Base-by-base conservation (phyloP, 2,888 invertebrate genomes). In the Invenusta paracnida region DNA sequence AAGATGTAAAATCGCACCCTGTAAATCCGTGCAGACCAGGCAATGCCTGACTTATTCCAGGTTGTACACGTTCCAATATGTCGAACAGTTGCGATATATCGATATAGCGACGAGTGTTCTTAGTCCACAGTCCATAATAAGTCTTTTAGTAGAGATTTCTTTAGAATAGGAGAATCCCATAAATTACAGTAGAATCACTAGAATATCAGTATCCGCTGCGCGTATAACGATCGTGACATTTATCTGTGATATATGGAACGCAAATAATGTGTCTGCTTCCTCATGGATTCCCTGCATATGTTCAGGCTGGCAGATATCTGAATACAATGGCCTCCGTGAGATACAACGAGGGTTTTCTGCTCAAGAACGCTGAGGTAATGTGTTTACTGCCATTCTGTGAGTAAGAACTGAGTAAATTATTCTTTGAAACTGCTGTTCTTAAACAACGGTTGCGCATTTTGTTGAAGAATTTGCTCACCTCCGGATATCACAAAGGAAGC, bases 161-260 rank as follows among this genome's bases (percentile, higher is more conserved):
- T 17, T 48, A 48, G 48, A 48, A 48, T 48, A 5, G 17, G 48
- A 48, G 48, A 48, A 48, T 48, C 48, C 48, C 48, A 48, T 48
- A 48, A 11, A 48, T 48, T 5, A 48, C 5, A 48, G 48, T 48
- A 48, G 17, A 48, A 48, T 48, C 5, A 48, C 48, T 17, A 48
- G 17, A 1, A 86, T 81, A 86, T 86, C 86, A 30, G 86, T 86
- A 31, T 86, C 86, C 29, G 85, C 84, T n/a, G 86, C 73, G 17
- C 85, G 81, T 13, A 85, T 30, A 17, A 85, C 23, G 25, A 85
- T 30, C 82, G 82, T 85, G 2, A 84, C 86, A 27, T 48, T 67
- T 0, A 48, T 23, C 11, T 29, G 17, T 13, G 85, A 29, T 85
- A 84, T 81, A 86, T 86, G 86, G 27, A 86, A 86, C 48, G 81